These are phyloP conservation scores for Tympanuchus pallidicinctus DNA, from an alignment of 2,113 vertebrate species.

Conservation along the genomic window DNA sequence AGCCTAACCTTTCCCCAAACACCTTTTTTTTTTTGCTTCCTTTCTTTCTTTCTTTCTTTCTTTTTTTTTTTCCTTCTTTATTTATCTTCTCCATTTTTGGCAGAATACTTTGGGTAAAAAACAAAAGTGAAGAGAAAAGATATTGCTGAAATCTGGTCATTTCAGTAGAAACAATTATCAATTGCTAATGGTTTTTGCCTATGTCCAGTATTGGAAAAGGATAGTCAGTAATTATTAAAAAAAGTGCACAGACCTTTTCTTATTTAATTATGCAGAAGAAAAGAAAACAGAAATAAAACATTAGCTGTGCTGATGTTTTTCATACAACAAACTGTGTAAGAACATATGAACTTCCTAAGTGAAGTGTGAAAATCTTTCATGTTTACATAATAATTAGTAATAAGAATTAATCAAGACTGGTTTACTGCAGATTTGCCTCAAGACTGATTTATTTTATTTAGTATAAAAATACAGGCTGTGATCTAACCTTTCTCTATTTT, in stretches of 20 bases:
- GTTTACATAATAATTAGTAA: neutral
- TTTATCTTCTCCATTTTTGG: neutral
- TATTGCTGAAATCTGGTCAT: neutral
- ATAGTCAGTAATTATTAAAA: neutral
- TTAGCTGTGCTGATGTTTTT: neutral
- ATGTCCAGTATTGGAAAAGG: neutral
- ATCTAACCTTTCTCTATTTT: neutral
- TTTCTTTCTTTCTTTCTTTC: no score
- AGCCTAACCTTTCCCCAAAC: neutral
- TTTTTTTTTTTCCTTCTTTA: neutral
- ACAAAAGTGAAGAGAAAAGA: neutral
- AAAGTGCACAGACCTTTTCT: neutral
- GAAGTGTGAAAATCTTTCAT: neutral
- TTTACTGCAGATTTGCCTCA: neutral
- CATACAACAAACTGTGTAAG: neutral
- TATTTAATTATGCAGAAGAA: neutral
- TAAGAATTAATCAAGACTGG: neutral
- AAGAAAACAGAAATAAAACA: neutral
- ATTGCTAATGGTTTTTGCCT: neutral
- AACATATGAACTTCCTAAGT: neutral
- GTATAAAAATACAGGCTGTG: neutral
- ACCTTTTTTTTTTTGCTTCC: neutral
- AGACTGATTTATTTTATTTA: neutral
- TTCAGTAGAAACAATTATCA: neutral
- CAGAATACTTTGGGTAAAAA: neutral